Conservation (phyloP, 92 coral and sea anemone genomes). For the Epizoanthus illoricatus region DNA sequence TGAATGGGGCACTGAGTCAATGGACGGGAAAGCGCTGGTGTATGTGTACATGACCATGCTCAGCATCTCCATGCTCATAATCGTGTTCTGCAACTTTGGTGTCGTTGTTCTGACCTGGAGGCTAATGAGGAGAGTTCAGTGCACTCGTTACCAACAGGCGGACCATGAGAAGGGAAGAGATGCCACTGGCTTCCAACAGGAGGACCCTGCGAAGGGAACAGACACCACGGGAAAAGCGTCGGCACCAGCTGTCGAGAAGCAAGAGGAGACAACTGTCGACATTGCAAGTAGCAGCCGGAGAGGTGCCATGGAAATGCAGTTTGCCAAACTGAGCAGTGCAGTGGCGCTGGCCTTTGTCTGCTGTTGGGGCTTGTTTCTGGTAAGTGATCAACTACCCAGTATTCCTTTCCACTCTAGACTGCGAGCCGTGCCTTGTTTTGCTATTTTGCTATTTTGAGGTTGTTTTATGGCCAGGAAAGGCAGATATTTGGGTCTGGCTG, state of each 20-base stretch:
- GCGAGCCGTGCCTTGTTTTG: not conserved
- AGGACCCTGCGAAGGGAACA: not conserved
- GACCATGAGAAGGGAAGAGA: not conserved
- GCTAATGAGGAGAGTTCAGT: slow-evolving; percentile 43
- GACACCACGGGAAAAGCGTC: not conserved
- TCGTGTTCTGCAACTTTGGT: slow-evolving; percentile 78
- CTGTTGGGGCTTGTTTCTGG: slow-evolving; percentile 91
- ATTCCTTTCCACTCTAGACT: not conserved
- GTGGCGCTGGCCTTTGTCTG: slow-evolving; percentile 78
- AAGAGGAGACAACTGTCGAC: slow-evolving; percentile 2
- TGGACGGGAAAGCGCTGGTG: slow-evolving; percentile 76
- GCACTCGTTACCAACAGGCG: slow-evolving; percentile 3
- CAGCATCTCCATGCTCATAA: slow-evolving; percentile 56
- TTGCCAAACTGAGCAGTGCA: slow-evolving; percentile 84
- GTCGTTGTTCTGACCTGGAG: slow-evolving; percentile 67
- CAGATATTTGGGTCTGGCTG: too few relatives aligned
- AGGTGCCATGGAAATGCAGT: slow-evolving; percentile 77
- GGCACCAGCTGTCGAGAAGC: slow-evolving; percentile 5
- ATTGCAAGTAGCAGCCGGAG: not conserved
- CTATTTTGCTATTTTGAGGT: too few relatives aligned
- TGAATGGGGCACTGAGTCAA: slow-evolving; percentile 76
- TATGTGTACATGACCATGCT: slow-evolving; percentile 68
- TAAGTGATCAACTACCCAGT: slow-evolving; percentile 42
- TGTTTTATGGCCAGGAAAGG: too few relatives aligned
- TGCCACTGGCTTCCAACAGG: too few relatives aligned